phyloP scores from a whole-genome alignment of 2,113 vertebrate genomes.

The Speoplatyrhinus poulsoni region DNA sequence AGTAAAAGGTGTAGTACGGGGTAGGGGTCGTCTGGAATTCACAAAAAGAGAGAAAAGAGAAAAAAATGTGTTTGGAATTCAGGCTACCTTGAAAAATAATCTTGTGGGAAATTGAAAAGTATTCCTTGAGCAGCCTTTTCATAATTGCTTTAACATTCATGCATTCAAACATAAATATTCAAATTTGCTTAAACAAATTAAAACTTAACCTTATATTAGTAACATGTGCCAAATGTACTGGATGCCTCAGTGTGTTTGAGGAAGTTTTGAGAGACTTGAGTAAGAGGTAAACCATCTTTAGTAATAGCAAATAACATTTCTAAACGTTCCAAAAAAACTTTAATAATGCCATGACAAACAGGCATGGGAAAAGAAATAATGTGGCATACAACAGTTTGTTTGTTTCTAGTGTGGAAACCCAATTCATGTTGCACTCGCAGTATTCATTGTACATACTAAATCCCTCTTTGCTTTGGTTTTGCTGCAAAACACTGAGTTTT shows the following conservation, averaged over 20 bases:
- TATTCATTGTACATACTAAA: conserved; percentile 38
- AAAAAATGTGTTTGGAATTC: background rate
- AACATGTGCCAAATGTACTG: background rate
- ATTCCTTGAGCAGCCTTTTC: too few relatives aligned
- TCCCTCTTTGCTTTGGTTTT: conserved; percentile 51
- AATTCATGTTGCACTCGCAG: too few relatives aligned
- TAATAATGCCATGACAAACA: too few relatives aligned
- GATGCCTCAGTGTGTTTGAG: background rate
- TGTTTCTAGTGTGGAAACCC: too few relatives aligned
- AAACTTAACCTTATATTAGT: too few relatives aligned
- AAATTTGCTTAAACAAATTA: too few relatives aligned
- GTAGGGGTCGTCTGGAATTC: conserved; percentile 53
- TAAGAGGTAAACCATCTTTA: background rate
- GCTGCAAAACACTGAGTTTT: conserved; percentile 57
- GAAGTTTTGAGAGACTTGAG: background rate
- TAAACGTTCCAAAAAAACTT: background rate
- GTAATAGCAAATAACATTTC: background rate
- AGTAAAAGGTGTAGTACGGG: conserved; percentile 79
- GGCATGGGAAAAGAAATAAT: too few relatives aligned
- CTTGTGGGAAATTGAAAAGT: too few relatives aligned
- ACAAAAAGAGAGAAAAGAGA: background rate
- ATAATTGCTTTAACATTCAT: too few relatives aligned
- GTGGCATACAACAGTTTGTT: too few relatives aligned
- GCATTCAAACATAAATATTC: too few relatives aligned
- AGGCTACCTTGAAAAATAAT: too few relatives aligned